Conservation (phyloP, 2,888 invertebrate genomes). For the Epirrhoe alternata region DNA sequence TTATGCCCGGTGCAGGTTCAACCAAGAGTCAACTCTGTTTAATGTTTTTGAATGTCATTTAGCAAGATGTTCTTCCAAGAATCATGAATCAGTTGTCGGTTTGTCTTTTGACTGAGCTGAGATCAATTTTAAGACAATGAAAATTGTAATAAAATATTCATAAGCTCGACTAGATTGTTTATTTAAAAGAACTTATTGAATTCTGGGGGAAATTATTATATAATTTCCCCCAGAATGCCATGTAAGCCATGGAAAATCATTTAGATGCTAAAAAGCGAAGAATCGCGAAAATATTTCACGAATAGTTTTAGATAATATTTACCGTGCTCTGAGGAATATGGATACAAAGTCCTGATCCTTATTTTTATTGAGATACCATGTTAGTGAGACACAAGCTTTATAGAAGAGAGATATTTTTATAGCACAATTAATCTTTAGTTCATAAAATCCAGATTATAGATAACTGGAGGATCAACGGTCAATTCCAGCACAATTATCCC, state of each 20-base stretch:
- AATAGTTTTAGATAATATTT: too few species aligned
- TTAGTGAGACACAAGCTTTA: too few species aligned
- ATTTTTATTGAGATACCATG: too few species aligned
- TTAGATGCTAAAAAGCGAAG: too few species aligned
- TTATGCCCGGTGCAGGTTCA: neutral
- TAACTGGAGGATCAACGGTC: conserved; percentile 43
- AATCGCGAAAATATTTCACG: too few species aligned
- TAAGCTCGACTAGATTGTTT: neutral
- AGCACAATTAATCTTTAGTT: conserved; percentile 7
- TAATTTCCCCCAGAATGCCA: too few species aligned
- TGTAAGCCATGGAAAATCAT: too few species aligned
- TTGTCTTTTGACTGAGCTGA: conserved; percentile 35
- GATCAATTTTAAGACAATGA: conserved; percentile 32
- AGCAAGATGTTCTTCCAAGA: conserved; percentile 32
- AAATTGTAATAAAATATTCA: conserved; percentile 29
- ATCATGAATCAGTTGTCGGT: conserved; percentile 36
- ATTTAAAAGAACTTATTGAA: neutral
- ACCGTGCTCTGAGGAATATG: too few species aligned
- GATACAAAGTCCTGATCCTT: too few species aligned
- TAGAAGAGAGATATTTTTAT: too few species aligned
- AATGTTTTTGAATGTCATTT: conserved; percentile 22
- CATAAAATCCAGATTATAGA: conserved; percentile 32
- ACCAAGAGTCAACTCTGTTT: neutral
- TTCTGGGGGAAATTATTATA: neutral
- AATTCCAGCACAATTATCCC: conserved; percentile 55